Evolutionary conservation across 2,113 vertebrate genomes (phyloP).

Genomic region (Dicentrarchus labrax): DNA sequence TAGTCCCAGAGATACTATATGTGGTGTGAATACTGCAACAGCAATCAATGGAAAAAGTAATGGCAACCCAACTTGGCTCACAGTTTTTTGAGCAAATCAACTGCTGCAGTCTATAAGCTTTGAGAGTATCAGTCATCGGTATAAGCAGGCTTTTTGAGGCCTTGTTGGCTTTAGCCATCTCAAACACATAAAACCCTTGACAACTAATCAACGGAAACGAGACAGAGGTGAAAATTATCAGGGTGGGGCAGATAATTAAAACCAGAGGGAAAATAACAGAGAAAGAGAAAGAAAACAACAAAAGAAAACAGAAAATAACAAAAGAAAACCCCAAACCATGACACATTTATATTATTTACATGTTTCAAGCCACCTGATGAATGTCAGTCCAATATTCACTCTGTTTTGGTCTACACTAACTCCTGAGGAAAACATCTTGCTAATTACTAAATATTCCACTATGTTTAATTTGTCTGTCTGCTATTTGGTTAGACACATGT

Average conservation of each 20-base stretch:
- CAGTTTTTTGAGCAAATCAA: neutral
- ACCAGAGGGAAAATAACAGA: too few species aligned
- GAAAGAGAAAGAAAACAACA: too few species aligned
- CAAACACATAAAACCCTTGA: too few species aligned
- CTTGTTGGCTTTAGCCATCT: too few species aligned
- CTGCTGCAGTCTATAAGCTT: neutral
- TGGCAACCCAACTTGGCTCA: neutral
- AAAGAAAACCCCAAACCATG: too few species aligned
- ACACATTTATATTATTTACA: too few species aligned
- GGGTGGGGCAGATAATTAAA: too few species aligned
- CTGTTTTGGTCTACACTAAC: neutral
- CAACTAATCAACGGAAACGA: too few species aligned
- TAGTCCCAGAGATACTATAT: neutral
- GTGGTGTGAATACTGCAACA: slow-evolving; percentile 14
- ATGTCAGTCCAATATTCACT: neutral
- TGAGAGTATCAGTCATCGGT: neutral
- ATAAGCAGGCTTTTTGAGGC: too few species aligned
- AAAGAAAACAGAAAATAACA: neutral
- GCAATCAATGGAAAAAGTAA: neutral
- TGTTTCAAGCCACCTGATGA: neutral
- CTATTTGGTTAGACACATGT: neutral
- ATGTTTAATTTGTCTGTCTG: neutral
- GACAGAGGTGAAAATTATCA: too few species aligned
- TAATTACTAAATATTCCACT: neutral
- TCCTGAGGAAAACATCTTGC: neutral